Evolutionary conservation across 2,888 invertebrate species (phyloP).

Genomic region (Megamerina dolium): DNA sequence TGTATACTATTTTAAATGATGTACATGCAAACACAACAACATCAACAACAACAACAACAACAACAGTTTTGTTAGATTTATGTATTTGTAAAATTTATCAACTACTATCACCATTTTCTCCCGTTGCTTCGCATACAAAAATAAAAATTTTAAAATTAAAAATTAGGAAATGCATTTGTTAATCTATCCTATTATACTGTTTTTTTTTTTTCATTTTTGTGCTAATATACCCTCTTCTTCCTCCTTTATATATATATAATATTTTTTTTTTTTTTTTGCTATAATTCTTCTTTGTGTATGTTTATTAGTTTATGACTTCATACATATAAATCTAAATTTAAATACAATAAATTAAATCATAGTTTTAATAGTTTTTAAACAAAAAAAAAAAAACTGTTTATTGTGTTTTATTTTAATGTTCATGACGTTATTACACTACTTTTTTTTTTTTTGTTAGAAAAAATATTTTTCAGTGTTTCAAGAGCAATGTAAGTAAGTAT

Average conservation of each 20-base stretch:
- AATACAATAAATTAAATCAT: constrained; percentile 42
- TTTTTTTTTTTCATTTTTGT: no score
- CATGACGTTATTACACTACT: background rate
- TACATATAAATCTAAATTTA: constrained; percentile 26
- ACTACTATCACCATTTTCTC: background rate
- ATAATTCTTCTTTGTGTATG: constrained; percentile 27
- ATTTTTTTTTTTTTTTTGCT: constrained; percentile 25
- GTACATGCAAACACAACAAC: no score
- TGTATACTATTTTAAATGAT: no score
- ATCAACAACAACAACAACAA: no score
- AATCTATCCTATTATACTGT: no score
- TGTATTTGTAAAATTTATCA: background rate
- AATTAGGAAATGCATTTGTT: background rate
- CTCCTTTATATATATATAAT: background rate
- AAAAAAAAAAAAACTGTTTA: constrained; percentile 20
- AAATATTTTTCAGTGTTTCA: no score
- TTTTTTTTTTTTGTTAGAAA: constrained; percentile 12
- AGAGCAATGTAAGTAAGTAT: no score
- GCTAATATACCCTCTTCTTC: background rate
- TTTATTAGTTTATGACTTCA: constrained; percentile 20
- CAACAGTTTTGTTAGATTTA: no score
- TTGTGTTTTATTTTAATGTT: constrained; percentile 12
- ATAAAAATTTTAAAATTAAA: background rate
- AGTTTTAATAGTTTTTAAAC: constrained; percentile 47
- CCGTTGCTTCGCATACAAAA: background rate